Percentiles rank a stretch among this genome's conserved stretches.
These are phyloP conservation scores for Hydrotaea diabolus DNA, from an alignment of 2,888 invertebrate genomes.

Conservation along the genomic window DNA sequence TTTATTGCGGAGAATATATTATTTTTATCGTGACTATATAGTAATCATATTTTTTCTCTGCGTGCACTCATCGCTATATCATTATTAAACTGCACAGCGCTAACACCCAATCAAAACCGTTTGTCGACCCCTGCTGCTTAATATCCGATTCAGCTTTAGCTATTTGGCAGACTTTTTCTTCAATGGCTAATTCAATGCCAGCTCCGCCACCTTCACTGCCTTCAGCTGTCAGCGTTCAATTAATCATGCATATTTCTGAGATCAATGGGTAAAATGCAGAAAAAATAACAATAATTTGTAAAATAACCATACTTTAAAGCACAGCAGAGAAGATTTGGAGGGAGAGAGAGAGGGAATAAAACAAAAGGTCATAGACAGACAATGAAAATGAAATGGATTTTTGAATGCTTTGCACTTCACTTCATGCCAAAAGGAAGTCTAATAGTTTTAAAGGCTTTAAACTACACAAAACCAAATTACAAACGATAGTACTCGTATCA, in stretches of 20 bases:
- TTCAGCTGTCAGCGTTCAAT: slow-evolving; percentile 53
- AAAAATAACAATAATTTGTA: slow-evolving; percentile 46
- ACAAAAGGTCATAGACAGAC: slow-evolving; percentile 61
- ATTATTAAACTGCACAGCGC: background rate
- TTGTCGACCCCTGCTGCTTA: slow-evolving; percentile 12
- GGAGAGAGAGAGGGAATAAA: background rate
- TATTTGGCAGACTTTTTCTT: slow-evolving; percentile 16
- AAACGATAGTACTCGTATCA: slow-evolving; percentile 21
- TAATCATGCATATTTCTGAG: slow-evolving; percentile 42
- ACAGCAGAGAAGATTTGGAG: background rate
- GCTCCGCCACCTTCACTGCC: slow-evolving; percentile 59
- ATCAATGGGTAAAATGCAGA: slow-evolving; percentile 42
- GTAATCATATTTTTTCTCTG: too few species aligned
- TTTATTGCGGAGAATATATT: too few species aligned
- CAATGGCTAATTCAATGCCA: slow-evolving; percentile 49
- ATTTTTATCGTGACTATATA: too few species aligned
- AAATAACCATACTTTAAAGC: background rate
- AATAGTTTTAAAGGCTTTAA: background rate
- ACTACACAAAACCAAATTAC: background rate
- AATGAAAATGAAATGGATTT: slow-evolving; percentile 22
- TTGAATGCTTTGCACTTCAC: background rate
- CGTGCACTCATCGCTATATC: background rate
- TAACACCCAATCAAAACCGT: background rate
- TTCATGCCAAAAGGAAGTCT: background rate
- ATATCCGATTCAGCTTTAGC: background rate